These are phyloP conservation scores for Hydropsyche tenuis DNA, from an alignment of 1,140 invertebrate genomes.

Conservation along the genomic window DNA sequence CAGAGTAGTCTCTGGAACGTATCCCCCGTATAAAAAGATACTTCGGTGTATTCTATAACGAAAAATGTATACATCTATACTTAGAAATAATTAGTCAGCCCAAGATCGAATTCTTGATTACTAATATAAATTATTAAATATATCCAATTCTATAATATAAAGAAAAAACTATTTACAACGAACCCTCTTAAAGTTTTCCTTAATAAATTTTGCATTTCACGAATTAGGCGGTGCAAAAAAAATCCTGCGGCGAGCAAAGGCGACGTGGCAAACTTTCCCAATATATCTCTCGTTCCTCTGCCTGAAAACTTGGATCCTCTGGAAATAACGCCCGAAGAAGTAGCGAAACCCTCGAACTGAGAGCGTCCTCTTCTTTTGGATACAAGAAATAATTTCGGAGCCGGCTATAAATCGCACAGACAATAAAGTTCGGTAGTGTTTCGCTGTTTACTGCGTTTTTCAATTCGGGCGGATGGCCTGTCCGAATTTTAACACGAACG, in stretches of 20 bases:
- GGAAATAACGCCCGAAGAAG: not conserved
- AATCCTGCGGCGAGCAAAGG: not conserved
- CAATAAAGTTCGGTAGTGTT: conserved; percentile 6
- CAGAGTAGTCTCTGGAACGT: too few species aligned
- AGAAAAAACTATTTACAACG: too few species aligned
- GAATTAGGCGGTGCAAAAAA: not conserved
- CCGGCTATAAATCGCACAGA: conserved; percentile 5
- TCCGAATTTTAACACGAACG: not conserved
- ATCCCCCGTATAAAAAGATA: too few species aligned
- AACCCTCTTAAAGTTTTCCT: too few species aligned
- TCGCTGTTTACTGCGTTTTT: conserved; percentile 6
- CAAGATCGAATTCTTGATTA: too few species aligned
- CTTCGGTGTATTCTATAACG: too few species aligned
- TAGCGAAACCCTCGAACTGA: not conserved
- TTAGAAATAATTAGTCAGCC: too few species aligned
- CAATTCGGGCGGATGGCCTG: not conserved
- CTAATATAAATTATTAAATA: too few species aligned
- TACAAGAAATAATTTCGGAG: conserved; percentile 16
- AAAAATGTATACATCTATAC: too few species aligned
- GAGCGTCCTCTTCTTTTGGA: not conserved
- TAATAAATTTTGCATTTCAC: not conserved
- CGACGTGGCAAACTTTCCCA: not conserved
- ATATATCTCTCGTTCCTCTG: conserved; percentile 1
- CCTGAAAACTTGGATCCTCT: not conserved
- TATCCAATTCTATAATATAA: too few species aligned